Conservation (phyloP, 2,888 invertebrate species). For the Lobophora halterata region DNA sequence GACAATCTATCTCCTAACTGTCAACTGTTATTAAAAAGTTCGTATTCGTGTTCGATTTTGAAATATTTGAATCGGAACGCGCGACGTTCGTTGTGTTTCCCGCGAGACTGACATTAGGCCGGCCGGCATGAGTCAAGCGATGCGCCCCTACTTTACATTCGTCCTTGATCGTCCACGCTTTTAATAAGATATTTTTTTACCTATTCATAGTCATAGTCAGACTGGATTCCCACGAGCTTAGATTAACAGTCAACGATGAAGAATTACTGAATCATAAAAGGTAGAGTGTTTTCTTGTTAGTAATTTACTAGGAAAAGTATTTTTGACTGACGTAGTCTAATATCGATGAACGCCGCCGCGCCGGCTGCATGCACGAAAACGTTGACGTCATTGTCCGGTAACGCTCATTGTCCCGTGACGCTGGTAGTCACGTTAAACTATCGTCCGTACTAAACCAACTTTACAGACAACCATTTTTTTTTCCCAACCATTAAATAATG, state of each 20-base stretch:
- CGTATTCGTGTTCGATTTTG: conserved; percentile 38
- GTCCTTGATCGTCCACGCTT: conserved; percentile 30
- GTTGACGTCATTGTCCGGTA: no score
- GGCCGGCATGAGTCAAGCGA: conserved; percentile 27
- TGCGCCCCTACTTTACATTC: conserved; percentile 28
- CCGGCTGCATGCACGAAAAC: no score
- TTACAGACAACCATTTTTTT: no score
- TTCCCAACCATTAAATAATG: no score
- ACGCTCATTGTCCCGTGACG: no score
- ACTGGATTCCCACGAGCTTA: not conserved
- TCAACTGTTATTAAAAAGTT: conserved; percentile 13
- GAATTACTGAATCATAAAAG: conserved; percentile 10
- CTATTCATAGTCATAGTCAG: conserved; percentile 9
- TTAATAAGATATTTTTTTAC: conserved; percentile 9
- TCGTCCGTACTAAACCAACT: no score
- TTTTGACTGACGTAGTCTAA: no score
- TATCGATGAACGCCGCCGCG: no score
- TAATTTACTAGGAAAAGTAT: not conserved
- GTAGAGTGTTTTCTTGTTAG: not conserved
- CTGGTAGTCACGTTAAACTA: no score
- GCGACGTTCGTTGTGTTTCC: conserved; percentile 33
- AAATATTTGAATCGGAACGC: conserved; percentile 32
- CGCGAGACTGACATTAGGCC: conserved; percentile 35
- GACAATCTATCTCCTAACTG: conserved; percentile 5
- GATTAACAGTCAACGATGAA: conserved; percentile 1